A percentile compares a stretch with the other conserved stretches of the same genome.
phyloP scores from a whole-genome alignment of 1,140 invertebrate species.

The Neodiprion virginianus region DNA sequence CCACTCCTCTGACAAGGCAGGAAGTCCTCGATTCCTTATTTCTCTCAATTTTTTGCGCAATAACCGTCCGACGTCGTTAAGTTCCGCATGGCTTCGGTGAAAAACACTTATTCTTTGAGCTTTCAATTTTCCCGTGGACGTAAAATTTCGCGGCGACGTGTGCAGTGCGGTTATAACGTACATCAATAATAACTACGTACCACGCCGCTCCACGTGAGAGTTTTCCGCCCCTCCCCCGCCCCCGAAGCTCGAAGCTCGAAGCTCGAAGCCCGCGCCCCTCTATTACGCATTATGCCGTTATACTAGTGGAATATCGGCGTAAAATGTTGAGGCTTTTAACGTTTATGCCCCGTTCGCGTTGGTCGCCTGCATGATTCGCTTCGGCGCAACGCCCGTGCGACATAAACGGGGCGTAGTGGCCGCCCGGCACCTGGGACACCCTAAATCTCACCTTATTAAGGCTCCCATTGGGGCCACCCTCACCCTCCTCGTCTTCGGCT shows the following conservation, averaged over 20 bases:
- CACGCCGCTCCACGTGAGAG: background rate
- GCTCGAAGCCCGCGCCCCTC: conserved; percentile 21
- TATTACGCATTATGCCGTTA: background rate
- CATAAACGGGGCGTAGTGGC: conserved; percentile 35
- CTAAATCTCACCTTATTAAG: conserved; percentile 42
- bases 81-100: too few relatives aligned
- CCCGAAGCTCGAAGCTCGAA: conserved; percentile 21
- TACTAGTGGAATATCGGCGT: conserved; percentile 17
- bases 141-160: background rate
- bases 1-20: too few relatives aligned
- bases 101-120: background rate
- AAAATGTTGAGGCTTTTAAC: conserved; percentile 40
- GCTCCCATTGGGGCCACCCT: conserved; percentile 15
- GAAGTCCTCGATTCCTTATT: too few relatives aligned
- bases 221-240: background rate
- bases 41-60: too few relatives aligned
- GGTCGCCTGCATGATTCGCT: conserved; percentile 29
- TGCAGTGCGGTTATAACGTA: background rate
- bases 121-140: background rate
- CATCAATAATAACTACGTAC: background rate
- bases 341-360: conserved; percentile 33
- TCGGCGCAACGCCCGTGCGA: conserved; percentile 18
- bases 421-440: conserved; percentile 37
- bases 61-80: too few relatives aligned
- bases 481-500: too few relatives aligned